phyloP scores from a whole-genome alignment of 2,797 vertebrate genomes.

The Diplodus sargus region DNA sequence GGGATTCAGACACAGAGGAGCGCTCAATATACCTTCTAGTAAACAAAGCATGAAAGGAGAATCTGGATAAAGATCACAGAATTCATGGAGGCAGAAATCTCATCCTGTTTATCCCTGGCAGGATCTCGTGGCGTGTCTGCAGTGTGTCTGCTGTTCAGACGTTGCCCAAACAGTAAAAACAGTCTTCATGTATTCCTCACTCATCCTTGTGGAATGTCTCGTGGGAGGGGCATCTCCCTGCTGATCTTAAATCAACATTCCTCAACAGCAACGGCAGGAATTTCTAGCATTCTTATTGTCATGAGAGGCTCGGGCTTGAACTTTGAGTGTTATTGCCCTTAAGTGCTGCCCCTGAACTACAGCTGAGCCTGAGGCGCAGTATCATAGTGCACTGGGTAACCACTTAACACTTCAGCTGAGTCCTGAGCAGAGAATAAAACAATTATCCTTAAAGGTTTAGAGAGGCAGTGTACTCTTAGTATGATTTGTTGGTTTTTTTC shows the following conservation, averaged over 20 bases:
- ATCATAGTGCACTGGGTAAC: neutral
- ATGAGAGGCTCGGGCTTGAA: constrained; percentile 25
- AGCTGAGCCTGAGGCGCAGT: neutral
- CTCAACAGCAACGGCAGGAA: constrained; percentile 21
- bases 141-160: neutral
- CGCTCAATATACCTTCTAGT: constrained; percentile 3
- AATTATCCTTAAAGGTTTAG: neutral
- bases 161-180: constrained; percentile 14
- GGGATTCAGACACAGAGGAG: constrained; percentile 14
- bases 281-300: constrained; percentile 8
- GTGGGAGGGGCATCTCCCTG: constrained; percentile 49
- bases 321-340: constrained; percentile 18
- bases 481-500: too few relatives aligned
- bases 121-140: constrained; percentile 10
- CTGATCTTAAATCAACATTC: constrained; percentile 70
- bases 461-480: neutral
- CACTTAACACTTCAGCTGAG: neutral
- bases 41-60: neutral
- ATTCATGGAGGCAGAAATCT: neutral
- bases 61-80: neutral
- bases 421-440: constrained; percentile 11
- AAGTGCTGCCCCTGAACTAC: constrained; percentile 1
- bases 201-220: constrained; percentile 66
- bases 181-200: constrained; percentile 18
- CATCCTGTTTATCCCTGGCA: neutral